These are phyloP conservation scores for Albula goreensis DNA, from an alignment of 2,113 vertebrate species.

Conservation along the genomic window DNA sequence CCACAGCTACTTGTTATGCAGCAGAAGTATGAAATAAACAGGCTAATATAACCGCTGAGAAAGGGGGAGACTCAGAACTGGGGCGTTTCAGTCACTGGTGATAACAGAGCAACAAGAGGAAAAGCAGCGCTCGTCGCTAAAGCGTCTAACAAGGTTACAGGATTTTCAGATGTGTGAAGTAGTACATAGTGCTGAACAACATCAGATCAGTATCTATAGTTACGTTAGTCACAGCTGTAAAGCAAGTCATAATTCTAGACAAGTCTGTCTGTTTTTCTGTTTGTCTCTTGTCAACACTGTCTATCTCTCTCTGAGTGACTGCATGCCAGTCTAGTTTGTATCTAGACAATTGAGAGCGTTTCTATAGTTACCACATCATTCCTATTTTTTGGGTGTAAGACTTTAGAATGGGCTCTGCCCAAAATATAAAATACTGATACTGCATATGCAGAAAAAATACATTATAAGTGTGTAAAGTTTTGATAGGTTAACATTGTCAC, in stretches of 20 bases:
- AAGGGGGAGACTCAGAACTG: not conserved
- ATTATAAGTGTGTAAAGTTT: no score
- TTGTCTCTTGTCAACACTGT: no score
- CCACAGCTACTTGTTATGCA: constrained; percentile 45
- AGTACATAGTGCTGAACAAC: not conserved
- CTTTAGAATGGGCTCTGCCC: no score
- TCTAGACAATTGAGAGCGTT: not conserved
- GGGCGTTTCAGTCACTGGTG: not conserved
- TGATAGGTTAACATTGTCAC: no score
- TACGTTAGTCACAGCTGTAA: not conserved
- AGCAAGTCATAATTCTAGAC: not conserved
- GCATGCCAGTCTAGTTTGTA: not conserved
- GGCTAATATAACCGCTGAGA: not conserved
- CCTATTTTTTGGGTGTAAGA: no score
- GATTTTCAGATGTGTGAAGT: not conserved
- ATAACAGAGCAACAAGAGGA: not conserved
- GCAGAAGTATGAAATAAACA: constrained; percentile 1
- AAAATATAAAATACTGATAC: no score
- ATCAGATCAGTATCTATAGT: not conserved
- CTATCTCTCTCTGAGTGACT: not conserved
- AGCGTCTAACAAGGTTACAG: not conserved
- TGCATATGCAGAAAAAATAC: no score
- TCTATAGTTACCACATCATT: not conserved
- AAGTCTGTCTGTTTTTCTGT: not conserved
- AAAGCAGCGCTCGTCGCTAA: not conserved